Evolutionary conservation across 2,888 invertebrate genomes (phyloP), one percentile per base, ranked within the genome.

Genomic region (Plagodis pulveraria): DNA sequence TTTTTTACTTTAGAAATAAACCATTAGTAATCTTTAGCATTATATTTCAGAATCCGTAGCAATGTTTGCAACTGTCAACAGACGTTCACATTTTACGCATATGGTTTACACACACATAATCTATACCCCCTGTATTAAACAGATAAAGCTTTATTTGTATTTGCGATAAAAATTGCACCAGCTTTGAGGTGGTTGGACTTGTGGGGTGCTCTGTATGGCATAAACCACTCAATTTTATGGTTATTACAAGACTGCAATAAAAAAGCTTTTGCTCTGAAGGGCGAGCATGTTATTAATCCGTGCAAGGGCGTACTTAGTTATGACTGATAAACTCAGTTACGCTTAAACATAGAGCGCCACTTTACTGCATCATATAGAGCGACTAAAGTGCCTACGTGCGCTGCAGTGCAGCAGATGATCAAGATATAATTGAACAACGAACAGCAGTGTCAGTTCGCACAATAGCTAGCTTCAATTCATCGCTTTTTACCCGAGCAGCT

Each of bases 401-500:
- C 10, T 77, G 65, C n/a, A 53, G 33, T 60, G 48, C 52, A 77
- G 75, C 80, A 82, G 81, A 86, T 84, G 83, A 84, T 78, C 76
- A 70, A 76, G 56, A 71, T 69, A 75, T 71, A 74, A 80, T 80
- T 81, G 81, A 77, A 78, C 72, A 70, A 73, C 75, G 76, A 75
- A 82, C 76, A 75, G 81, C 77, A 75, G 74, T 72, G 78, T 77
- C 77, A 71, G 73, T 72, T 72, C 69, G 71, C 73, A 77, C 74
- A 81, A 79, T 78, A 71, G 72, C 72, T 78, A 71, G 72, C 38
- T 77, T 77, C 77, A 74, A 74, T 74, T 71, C 64, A 69, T 12
- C 44, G 47, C 77, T 83, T 86, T 87, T 87, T 83, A 84, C 72
- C 69, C 65, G 71, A 76, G 77, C 87, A 87, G 83, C 86, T 86